A percentile compares a stretch with the other conserved stretches of the same genome.
These are phyloP conservation scores for Atractosteus spatula DNA, from an alignment of 2,113 vertebrate species.

Conservation along the genomic window DNA sequence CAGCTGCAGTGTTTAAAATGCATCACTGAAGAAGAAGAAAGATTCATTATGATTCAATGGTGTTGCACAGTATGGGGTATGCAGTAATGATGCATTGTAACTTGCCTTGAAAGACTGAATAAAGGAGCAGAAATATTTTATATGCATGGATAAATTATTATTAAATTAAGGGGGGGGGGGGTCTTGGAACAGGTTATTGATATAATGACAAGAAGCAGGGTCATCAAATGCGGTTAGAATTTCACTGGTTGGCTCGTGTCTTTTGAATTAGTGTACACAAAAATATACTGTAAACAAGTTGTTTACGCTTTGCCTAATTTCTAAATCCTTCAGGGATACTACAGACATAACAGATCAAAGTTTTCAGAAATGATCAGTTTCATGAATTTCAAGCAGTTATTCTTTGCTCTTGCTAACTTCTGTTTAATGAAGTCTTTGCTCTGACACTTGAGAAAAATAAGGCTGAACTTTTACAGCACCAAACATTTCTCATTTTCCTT, in stretches of 20 bases:
- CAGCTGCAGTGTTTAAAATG: constrained; percentile 25
- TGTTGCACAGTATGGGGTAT: constrained; percentile 19
- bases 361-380: constrained; percentile 3
- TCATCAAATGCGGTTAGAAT: background rate
- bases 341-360: constrained; percentile 15
- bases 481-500: too few relatives aligned
- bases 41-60: constrained; percentile 27
- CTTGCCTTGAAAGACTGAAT: constrained; percentile 23
- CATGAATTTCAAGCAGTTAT: background rate
- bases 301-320: constrained; percentile 11
- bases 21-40: constrained; percentile 29
- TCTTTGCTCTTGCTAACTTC: background rate
- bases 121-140: constrained; percentile 12
- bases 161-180: constrained; percentile 12
- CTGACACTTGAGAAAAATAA: background rate
- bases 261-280: constrained; percentile 10
- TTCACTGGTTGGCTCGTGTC: background rate
- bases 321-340: constrained; percentile 5
- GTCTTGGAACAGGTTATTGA: background rate
- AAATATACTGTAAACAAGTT: constrained; percentile 10
- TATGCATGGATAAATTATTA: constrained; percentile 17
- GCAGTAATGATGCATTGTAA: constrained; percentile 7
- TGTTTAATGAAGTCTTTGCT: background rate
- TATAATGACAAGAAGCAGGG: too few relatives aligned
- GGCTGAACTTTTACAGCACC: too few relatives aligned